These are phyloP conservation scores for Oopsacas minuta DNA, from an alignment of 37 sponge, comb jelly and placozoan genomes.

Conservation along the genomic window DNA sequence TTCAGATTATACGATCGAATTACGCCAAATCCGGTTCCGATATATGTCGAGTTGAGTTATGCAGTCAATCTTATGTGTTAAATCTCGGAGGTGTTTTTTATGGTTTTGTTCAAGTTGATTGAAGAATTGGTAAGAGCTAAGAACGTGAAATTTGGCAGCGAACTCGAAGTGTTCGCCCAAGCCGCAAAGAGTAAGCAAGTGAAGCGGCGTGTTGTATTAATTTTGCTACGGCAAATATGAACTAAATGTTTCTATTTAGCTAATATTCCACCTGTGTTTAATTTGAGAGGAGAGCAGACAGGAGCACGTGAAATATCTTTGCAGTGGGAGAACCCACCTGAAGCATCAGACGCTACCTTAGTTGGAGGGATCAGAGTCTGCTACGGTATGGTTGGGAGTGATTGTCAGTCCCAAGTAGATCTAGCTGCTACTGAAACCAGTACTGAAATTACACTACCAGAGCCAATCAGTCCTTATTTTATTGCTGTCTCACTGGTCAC, in stretches of 20 bases:
- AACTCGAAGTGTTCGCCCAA: background rate
- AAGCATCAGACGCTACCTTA: background rate
- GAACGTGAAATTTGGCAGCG: background rate
- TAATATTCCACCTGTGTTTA: background rate
- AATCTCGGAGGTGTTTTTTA: no score
- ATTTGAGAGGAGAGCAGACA: background rate
- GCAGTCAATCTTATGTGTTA: no score
- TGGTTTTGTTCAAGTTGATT: no score
- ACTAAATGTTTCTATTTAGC: background rate
- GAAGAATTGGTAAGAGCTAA: no score
- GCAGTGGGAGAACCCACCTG: background rate
- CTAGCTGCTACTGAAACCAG: background rate
- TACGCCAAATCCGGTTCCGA: no score
- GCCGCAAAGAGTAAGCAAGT: no score
- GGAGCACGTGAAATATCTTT: background rate
- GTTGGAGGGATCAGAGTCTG: conserved; percentile 14
- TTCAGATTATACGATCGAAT: no score
- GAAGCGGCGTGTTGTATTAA: no score
- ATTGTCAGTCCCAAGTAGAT: background rate
- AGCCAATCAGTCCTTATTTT: background rate
- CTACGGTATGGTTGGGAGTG: background rate
- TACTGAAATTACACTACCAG: background rate
- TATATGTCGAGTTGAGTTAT: no score
- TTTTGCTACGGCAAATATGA: no score
- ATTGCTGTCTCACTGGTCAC: background rate